Percentiles rank a stretch among this genome's conserved stretches.
These are phyloP conservation scores for Anthoptus insignis DNA, from an alignment of 2,888 invertebrate genomes.

Conservation along the genomic window DNA sequence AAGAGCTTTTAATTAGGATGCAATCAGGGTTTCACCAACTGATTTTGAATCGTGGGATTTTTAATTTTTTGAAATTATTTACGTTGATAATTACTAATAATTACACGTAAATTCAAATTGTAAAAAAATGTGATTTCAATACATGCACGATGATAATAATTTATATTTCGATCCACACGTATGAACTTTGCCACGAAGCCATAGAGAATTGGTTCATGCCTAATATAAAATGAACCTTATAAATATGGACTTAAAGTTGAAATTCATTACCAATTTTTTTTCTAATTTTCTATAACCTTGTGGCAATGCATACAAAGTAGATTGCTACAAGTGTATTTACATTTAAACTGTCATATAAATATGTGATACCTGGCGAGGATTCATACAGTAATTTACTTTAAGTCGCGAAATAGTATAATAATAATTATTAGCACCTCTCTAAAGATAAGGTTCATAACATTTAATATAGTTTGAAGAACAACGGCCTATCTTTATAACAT, in stretches of 20 bases:
- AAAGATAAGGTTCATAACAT: conserved; percentile 25
- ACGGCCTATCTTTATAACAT: background rate
- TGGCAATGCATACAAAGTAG: background rate
- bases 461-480: background rate
- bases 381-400: conserved; percentile 1
- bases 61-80: too few relatives aligned
- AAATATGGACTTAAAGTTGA: background rate
- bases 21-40: too few relatives aligned
- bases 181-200: background rate
- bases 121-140: conserved; percentile 18
- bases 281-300: background rate
- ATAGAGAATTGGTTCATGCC: background rate
- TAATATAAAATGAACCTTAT: background rate
- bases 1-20: too few relatives aligned
- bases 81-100: background rate
- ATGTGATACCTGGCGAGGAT: background rate
- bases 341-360: conserved; percentile 4
- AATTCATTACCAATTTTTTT: background rate
- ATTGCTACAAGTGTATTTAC: conserved; percentile 19
- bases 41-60: too few relatives aligned
- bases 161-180: background rate
- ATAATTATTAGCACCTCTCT: conserved; percentile 33
- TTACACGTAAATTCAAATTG: background rate
- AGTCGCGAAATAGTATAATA: conserved; percentile 15
- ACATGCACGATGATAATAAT: conserved; percentile 5